Percentiles rank a stretch among this genome's conserved stretches.
These are phyloP conservation scores for Anagrus nilaparvatae DNA, from an alignment of 1,140 invertebrate genomes.

Conservation along the genomic window DNA sequence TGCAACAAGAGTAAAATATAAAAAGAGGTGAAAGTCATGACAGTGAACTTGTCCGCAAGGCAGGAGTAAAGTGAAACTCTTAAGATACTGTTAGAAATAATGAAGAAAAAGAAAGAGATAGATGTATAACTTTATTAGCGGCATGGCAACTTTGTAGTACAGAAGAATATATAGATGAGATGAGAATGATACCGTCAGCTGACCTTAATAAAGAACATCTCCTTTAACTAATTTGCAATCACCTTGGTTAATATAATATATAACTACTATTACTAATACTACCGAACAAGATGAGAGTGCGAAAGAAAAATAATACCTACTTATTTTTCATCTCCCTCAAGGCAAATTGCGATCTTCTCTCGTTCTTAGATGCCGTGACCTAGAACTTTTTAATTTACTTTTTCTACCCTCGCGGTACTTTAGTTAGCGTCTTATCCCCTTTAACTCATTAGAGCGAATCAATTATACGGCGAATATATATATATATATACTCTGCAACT, in stretches of 20 bases:
- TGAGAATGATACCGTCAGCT: constrained; percentile 19
- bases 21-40: constrained; percentile 4
- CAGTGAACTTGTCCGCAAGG: constrained; percentile 16
- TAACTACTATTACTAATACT: too few relatives aligned
- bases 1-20: too few relatives aligned
- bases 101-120: too few relatives aligned
- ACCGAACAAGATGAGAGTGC: too few relatives aligned
- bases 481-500: constrained; percentile 17
- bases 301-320: too few relatives aligned
- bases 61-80: too few relatives aligned
- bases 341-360: constrained; percentile 21
- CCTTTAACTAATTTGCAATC: constrained; percentile 43
- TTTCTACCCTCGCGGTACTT: constrained; percentile 14
- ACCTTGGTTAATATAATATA: too few relatives aligned
- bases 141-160: too few relatives aligned
- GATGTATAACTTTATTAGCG: constrained; percentile 19
- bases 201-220: constrained; percentile 37
- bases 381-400: constrained; percentile 39
- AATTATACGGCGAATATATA: constrained; percentile 33
- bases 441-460: constrained; percentile 42
- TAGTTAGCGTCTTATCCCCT: constrained; percentile 26
- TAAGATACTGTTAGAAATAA: too few relatives aligned
- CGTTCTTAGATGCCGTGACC: constrained; percentile 32
- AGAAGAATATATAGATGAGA: too few relatives aligned
- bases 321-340: too few relatives aligned